These are phyloP conservation scores for Sus scrofa DNA, from an alignment of 2,113 vertebrate genomes.

Conservation along the genomic window DNA sequence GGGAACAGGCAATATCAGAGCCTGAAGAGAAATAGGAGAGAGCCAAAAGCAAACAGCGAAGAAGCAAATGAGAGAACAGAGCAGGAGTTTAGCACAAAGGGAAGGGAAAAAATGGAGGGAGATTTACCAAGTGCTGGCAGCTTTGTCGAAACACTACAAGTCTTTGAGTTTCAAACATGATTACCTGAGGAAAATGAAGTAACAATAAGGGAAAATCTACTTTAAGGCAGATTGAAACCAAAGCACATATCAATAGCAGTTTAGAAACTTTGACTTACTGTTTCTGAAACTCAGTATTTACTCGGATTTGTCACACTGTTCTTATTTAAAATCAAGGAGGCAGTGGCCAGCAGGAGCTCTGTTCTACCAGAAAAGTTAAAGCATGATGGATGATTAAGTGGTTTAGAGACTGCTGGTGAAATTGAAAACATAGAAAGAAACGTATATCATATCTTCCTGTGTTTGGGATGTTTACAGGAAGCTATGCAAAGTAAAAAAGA, in stretches of 20 bases:
- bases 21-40: neutral
- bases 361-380: neutral
- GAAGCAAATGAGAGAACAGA: neutral
- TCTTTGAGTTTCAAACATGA: neutral
- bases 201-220: neutral
- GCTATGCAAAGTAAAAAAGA: slow-evolving; percentile 84
- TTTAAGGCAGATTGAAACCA: neutral
- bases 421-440: neutral
- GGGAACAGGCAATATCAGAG: neutral
- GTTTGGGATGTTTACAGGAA: slow-evolving; percentile 83
- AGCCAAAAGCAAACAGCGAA: neutral
- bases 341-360: neutral
- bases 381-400: neutral
- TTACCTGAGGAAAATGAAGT: neutral
- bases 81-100: neutral
- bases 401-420: neutral
- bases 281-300: neutral
- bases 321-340: neutral
- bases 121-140: neutral
- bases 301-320: neutral
- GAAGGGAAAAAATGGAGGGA: neutral
- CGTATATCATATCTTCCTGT: neutral
- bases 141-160: neutral
- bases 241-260: neutral
- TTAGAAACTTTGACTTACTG: slow-evolving; percentile 22